These are phyloP conservation scores for Zosterops borbonicus DNA, from an alignment of 2,113 vertebrate species.

Conservation along the genomic window DNA sequence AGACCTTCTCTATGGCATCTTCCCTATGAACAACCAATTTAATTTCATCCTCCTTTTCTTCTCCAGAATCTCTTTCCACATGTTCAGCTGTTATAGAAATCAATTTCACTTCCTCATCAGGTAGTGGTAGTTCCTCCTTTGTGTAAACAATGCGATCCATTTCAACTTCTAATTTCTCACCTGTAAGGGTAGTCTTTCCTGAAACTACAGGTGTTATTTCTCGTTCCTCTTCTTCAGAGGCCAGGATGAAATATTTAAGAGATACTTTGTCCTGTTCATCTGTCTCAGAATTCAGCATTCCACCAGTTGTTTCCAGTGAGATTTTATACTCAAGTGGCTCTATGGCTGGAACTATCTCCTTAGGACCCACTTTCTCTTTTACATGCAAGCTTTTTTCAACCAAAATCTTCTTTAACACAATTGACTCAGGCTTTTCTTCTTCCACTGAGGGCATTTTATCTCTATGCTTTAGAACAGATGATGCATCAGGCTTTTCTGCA, in stretches of 20 bases:
- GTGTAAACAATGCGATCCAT: background rate
- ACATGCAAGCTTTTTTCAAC: constrained; percentile 62
- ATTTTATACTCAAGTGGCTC: constrained; percentile 57
- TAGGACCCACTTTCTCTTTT: constrained; percentile 62
- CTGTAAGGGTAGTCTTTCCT: background rate
- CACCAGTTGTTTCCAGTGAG: constrained; percentile 40
- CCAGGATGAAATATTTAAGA: constrained; percentile 18
- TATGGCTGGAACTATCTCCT: constrained; percentile 58
- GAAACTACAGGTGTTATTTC: background rate
- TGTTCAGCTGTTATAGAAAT: background rate
- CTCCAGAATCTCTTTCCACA: background rate
- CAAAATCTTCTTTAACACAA: constrained; percentile 66
- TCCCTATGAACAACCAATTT: background rate
- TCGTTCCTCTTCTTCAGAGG: constrained; percentile 28
- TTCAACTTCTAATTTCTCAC: background rate
- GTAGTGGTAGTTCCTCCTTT: background rate
- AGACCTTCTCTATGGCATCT: background rate
- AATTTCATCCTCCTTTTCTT: background rate
- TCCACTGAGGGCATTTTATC: constrained; percentile 70
- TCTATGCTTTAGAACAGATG: constrained; percentile 74
- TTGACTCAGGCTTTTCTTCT: constrained; percentile 59
- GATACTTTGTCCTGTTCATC: background rate
- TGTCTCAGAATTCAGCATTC: constrained; percentile 24
- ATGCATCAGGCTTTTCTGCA: constrained; percentile 72
- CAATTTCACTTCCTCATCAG: background rate